Evolutionary conservation across 2,797 vertebrate species (phyloP).

Genomic region (Crocidura indochinensis): DNA sequence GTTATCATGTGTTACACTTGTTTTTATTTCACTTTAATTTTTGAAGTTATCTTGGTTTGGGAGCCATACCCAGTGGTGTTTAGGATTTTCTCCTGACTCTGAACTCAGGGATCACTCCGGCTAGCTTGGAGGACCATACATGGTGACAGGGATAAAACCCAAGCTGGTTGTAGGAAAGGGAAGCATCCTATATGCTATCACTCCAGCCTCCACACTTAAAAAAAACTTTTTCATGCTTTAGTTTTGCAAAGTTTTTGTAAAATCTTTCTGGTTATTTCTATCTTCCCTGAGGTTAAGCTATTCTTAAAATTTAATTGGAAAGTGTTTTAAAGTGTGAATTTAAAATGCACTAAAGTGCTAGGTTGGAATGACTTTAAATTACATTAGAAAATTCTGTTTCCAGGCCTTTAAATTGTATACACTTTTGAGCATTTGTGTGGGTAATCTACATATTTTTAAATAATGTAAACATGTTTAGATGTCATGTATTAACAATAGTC

Average conservation of each 20-base stretch:
- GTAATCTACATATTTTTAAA: slow-evolving; percentile 13
- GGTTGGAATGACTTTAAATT: slow-evolving; percentile 29
- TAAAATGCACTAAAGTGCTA: slow-evolving; percentile 9
- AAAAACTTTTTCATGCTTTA: not conserved
- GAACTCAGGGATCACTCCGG: too few species aligned
- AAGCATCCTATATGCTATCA: too few species aligned
- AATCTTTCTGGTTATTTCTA: slow-evolving; percentile 3
- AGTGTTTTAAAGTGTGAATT: not conserved
- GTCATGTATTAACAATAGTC: not conserved
- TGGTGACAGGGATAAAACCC: too few species aligned
- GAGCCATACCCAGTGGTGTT: too few species aligned
- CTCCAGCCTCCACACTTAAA: not conserved
- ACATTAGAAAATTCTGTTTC: slow-evolving; percentile 35
- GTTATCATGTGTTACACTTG: not conserved
- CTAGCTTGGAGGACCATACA: too few species aligned
- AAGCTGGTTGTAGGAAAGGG: too few species aligned
- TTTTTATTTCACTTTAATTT: too few species aligned
- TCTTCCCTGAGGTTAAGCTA: not conserved
- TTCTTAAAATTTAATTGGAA: slow-evolving; percentile 19
- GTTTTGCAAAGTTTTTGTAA: slow-evolving; percentile 24
- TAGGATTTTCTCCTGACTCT: too few species aligned
- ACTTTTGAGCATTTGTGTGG: not conserved
- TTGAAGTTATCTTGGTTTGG: too few species aligned
- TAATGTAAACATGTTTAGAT: not conserved
- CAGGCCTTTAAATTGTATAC: not conserved